Evolutionary conservation across 23 tunicate species (phyloP).

Genomic region (Phallusia fumigata): DNA sequence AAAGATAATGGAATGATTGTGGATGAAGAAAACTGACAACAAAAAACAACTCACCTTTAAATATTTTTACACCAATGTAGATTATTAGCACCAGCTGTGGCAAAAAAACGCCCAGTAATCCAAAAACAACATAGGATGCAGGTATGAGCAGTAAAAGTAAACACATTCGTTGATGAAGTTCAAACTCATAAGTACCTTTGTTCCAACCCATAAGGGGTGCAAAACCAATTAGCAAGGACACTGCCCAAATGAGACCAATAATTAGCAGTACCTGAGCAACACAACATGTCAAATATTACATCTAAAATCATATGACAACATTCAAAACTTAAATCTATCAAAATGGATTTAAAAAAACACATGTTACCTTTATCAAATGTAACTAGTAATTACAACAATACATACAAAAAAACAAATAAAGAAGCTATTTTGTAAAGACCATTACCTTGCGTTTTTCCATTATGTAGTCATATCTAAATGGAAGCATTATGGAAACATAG

Average conservation of each 20-base stretch:
- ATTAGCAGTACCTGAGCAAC: background rate
- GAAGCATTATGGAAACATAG: slow-evolving; percentile 56
- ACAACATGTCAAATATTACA: no score
- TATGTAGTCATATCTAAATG: slow-evolving; percentile 29
- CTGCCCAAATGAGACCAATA: slow-evolving; percentile 36
- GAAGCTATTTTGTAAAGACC: no score
- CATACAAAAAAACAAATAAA: no score
- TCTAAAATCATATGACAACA: no score
- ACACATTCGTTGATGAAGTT: slow-evolving; percentile 27
- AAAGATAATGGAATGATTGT: no score
- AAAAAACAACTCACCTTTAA: slow-evolving; percentile 76
- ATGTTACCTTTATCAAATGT: no score
- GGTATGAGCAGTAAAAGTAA: slow-evolving; percentile 40
- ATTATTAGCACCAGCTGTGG: slow-evolving; percentile 40
- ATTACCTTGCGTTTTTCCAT: background rate
- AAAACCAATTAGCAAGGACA: slow-evolving; percentile 53
- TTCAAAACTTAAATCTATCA: no score
- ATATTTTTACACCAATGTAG: slow-evolving; percentile 53
- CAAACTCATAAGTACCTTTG: background rate
- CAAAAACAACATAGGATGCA: slow-evolving; percentile 58
- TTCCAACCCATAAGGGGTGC: slow-evolving; percentile 75
- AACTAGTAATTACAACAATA: no score
- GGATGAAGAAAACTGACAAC: no score
- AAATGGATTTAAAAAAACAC: no score
- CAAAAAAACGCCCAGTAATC: slow-evolving; percentile 48